These are phyloP conservation scores for Valencia hispanica DNA, from an alignment of 2,797 vertebrate species.

Conservation along the genomic window DNA sequence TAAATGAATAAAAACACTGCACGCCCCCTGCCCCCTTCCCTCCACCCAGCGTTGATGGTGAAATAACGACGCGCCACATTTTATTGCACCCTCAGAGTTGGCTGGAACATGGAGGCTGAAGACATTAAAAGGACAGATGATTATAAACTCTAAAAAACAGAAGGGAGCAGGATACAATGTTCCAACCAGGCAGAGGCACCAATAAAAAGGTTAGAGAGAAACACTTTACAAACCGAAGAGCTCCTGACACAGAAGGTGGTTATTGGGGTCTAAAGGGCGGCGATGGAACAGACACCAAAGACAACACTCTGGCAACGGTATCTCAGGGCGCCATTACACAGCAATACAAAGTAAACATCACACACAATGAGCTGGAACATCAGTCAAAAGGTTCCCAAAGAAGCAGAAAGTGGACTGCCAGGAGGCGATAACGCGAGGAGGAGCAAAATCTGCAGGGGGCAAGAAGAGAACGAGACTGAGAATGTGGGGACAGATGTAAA, in stretches of 20 bases:
- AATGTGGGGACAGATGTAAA: slow-evolving; percentile 1
- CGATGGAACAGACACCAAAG: slow-evolving; percentile 57
- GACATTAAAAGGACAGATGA: background rate
- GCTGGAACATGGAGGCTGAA: slow-evolving; percentile 20
- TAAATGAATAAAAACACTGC: slow-evolving; percentile 47
- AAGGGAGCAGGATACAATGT: slow-evolving; percentile 4
- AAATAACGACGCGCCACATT: slow-evolving; percentile 26
- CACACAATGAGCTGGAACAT: slow-evolving; percentile 60
- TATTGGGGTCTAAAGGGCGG: slow-evolving; percentile 67
- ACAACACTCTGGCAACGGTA: slow-evolving; percentile 63
- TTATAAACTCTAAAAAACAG: slow-evolving; percentile 8
- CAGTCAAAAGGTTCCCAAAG: slow-evolving; percentile 54
- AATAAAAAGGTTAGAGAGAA: slow-evolving; percentile 31
- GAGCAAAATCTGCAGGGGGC: slow-evolving; percentile 19
- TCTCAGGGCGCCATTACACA: slow-evolving; percentile 59
- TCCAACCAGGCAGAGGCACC: slow-evolving; percentile 29
- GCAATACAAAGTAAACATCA: slow-evolving; percentile 63
- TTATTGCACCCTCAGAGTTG: slow-evolving; percentile 11
- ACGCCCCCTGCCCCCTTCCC: slow-evolving; percentile 20
- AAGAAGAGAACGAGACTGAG: slow-evolving; percentile 17
- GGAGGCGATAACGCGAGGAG: slow-evolving; percentile 37
- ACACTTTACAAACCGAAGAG: slow-evolving; percentile 29
- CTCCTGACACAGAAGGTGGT: slow-evolving; percentile 49
- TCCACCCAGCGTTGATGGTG: slow-evolving; percentile 9
- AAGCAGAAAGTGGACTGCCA: slow-evolving; percentile 50